Evolutionary conservation across 2,888 invertebrate genomes (phyloP).

Genomic region (Acleris laterana): DNA sequence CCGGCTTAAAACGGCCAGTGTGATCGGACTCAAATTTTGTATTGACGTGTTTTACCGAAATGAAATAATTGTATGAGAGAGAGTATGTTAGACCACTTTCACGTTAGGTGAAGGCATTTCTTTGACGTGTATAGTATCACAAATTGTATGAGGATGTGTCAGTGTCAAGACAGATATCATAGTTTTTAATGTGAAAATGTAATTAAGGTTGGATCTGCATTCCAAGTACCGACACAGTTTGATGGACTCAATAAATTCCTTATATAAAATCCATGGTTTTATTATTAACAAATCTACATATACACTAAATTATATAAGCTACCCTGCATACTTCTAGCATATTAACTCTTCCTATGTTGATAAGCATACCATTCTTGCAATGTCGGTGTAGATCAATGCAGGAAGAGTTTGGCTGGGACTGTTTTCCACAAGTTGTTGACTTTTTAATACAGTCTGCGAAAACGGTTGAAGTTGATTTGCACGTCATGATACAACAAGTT

Average conservation of each 20-base stretch:
- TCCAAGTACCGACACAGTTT: constrained; percentile 81
- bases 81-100: constrained; percentile 21
- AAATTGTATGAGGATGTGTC: constrained; percentile 41
- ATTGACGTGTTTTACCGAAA: constrained; percentile 22
- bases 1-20: constrained; percentile 8
- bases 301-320: no score
- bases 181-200: constrained; percentile 62
- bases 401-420: no score
- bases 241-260: constrained; percentile 77
- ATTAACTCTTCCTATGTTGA: no score
- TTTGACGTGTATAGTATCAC: constrained; percentile 40
- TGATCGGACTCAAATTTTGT: constrained; percentile 1
- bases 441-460: no score
- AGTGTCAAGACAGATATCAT: constrained; percentile 51
- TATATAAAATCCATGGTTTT: constrained; percentile 45
- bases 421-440: no score
- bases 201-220: constrained; percentile 78
- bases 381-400: no score
- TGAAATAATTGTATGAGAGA: constrained; percentile 16
- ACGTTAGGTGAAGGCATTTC: constrained; percentile 25
- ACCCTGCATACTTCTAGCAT: no score
- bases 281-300: constrained; percentile 8
- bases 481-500: no score
- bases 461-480: no score
- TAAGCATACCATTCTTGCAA: no score